Evolutionary conservation across 2,797 vertebrate species (phyloP).

Genomic region (Orientallactaga sibirica): DNA sequence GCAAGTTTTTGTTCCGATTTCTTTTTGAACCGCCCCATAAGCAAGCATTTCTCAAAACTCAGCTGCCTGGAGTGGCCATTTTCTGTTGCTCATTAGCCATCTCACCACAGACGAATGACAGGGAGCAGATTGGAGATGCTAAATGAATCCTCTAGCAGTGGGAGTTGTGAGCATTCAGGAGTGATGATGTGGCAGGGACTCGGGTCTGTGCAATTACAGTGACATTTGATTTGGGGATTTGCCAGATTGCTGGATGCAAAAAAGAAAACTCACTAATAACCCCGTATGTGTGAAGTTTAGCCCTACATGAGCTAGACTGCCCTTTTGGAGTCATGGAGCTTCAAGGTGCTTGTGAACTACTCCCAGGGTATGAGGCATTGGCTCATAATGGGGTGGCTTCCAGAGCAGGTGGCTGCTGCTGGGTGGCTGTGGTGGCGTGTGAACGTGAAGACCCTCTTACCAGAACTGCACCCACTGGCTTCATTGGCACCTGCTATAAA

Average conservation of each 20-base stretch:
- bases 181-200: conserved; percentile 74
- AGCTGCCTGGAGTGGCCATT: conserved; percentile 84
- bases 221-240: conserved; percentile 79
- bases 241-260: conserved; percentile 94
- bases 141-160: conserved; percentile 69
- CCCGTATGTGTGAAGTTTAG: conserved; percentile 67
- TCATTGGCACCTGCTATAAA: conserved; percentile 5
- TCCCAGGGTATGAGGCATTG: conserved; percentile 6
- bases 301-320: conserved; percentile 67
- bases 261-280: conserved; percentile 86
- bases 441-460: conserved; percentile 78
- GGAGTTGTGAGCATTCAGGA: conserved; percentile 75
- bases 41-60: conserved; percentile 84
- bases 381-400: conserved; percentile 68
- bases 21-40: conserved; percentile 84
- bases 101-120: conserved; percentile 86
- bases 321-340: conserved; percentile 75
- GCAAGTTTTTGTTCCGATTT: conserved; percentile 89
- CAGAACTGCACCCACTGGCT: conserved; percentile 80
- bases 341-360: conserved; percentile 77
- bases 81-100: conserved; percentile 90
- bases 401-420: conserved; percentile 73
- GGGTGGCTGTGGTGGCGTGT: conserved; percentile 69
- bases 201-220: conserved; percentile 67
- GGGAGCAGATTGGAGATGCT: conserved; percentile 84